These are phyloP conservation scores for Pipistrellus pipistrellus DNA, from an alignment of 2,797 vertebrate species.

Conservation along the genomic window DNA sequence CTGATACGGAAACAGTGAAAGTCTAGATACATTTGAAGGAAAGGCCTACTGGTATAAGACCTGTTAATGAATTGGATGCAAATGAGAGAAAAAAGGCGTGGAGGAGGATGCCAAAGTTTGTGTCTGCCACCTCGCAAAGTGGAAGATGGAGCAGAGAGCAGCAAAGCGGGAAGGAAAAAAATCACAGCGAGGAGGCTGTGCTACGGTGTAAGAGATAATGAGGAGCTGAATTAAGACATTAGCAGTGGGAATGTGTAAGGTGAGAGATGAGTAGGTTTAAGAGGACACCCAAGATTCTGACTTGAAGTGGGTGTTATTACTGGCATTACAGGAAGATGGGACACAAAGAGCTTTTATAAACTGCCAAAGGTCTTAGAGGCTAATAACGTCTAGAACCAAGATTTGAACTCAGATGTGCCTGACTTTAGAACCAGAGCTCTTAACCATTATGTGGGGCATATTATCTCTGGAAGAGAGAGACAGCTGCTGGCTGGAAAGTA, in stretches of 20 bases:
- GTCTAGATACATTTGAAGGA: not conserved
- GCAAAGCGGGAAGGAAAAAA: not conserved
- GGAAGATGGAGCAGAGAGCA: not conserved
- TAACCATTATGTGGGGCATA: not conserved
- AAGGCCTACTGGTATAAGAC: not conserved
- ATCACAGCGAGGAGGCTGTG: not conserved
- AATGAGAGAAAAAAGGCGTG: not conserved
- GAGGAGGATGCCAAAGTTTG: not conserved
- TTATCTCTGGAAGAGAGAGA: conserved; percentile 30
- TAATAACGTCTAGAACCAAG: not conserved
- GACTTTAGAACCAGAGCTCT: not conserved
- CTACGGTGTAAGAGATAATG: not conserved
- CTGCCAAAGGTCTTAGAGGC: not conserved
- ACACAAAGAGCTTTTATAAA: conserved; percentile 13
- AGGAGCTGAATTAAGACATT: not conserved
- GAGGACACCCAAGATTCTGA: not conserved
- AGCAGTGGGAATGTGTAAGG: not conserved
- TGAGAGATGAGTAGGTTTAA: not conserved
- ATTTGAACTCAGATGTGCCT: not conserved
- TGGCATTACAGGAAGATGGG: not conserved
- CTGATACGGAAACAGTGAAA: not conserved
- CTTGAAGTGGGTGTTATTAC: not conserved
- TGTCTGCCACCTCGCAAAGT: not conserved
- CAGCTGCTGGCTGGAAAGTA: conserved; percentile 59
- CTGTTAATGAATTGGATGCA: not conserved